Conservation (phyloP, 1,140 invertebrate species). For the Cylas formicarius region DNA sequence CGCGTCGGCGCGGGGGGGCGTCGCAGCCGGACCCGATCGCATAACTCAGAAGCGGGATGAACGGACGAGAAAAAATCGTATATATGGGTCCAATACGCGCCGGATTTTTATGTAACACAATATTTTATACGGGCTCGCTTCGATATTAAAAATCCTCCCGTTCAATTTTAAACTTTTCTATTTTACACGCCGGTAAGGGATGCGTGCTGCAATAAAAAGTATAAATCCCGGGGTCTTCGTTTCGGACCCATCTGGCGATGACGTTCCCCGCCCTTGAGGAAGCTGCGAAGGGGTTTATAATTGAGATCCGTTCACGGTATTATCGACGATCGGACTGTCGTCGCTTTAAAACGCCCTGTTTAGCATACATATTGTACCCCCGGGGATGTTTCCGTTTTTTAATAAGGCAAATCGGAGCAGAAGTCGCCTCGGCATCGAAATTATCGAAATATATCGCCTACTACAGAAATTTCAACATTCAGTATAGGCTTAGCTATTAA, state of each 20-base stretch:
- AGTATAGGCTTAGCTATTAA: no score
- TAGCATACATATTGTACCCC: constrained; percentile 24
- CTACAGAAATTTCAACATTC: no score
- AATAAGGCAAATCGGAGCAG: no score
- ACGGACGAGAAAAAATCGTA: no score
- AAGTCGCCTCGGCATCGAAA: no score
- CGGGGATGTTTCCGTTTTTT: constrained; percentile 13
- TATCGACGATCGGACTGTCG: constrained; percentile 17
- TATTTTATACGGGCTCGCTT: neutral
- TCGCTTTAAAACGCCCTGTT: constrained; percentile 18
- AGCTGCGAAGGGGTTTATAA: constrained; percentile 12
- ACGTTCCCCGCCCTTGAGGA: constrained; percentile 4
- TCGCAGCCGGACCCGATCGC: no score
- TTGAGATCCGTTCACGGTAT: constrained; percentile 19
- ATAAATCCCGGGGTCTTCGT: constrained; percentile 6
- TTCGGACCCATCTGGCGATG: constrained; percentile 6
- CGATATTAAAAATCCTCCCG: neutral
- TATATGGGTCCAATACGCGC: no score
- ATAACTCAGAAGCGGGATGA: no score
- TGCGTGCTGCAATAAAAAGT: constrained; percentile 3
- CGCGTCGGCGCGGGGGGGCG: no score
- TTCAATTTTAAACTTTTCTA: constrained; percentile 20
- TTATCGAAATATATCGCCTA: no score
- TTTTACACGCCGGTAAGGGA: constrained; percentile 4
- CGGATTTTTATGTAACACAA: neutral